Evolutionary conservation across 2,888 invertebrate genomes (phyloP).

Genomic region (Geophilus truncorum): DNA sequence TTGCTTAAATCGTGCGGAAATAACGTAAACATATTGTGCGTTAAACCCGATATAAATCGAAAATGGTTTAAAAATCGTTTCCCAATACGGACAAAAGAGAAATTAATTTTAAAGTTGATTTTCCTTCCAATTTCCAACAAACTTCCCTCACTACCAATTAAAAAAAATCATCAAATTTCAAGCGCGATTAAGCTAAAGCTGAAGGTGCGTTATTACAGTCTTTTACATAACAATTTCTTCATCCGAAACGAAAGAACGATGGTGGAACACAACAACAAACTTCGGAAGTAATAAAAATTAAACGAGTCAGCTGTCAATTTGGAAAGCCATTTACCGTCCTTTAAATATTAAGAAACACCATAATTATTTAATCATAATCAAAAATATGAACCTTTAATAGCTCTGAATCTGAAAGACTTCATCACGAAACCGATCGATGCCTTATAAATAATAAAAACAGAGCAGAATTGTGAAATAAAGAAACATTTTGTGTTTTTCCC

Average conservation of each 20-base stretch:
- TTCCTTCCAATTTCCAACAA: no score
- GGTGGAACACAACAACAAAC: not conserved
- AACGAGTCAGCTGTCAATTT: constrained; percentile 12
- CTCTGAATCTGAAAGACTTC: not conserved
- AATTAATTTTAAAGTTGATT: not conserved
- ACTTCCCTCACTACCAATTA: no score
- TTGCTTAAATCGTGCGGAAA: not conserved
- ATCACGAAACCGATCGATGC: not conserved
- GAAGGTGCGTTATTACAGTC: not conserved
- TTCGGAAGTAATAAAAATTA: not conserved
- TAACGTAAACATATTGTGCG: not conserved
- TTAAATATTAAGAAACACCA: not conserved
- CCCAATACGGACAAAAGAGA: not conserved
- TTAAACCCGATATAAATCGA: not conserved
- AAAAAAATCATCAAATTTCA: not conserved
- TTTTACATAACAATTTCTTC: not conserved
- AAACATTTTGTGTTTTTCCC: not conserved
- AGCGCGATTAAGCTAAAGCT: not conserved
- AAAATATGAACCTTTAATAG: not conserved
- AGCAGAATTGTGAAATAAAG: not conserved
- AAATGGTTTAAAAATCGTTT: not conserved
- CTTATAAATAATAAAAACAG: not conserved
- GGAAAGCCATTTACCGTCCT: not conserved
- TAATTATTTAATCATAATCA: constrained; percentile 23
- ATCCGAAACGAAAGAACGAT: not conserved